phyloP scores from a whole-genome alignment of 2,113 vertebrate species.

The Salvator merianae region DNA sequence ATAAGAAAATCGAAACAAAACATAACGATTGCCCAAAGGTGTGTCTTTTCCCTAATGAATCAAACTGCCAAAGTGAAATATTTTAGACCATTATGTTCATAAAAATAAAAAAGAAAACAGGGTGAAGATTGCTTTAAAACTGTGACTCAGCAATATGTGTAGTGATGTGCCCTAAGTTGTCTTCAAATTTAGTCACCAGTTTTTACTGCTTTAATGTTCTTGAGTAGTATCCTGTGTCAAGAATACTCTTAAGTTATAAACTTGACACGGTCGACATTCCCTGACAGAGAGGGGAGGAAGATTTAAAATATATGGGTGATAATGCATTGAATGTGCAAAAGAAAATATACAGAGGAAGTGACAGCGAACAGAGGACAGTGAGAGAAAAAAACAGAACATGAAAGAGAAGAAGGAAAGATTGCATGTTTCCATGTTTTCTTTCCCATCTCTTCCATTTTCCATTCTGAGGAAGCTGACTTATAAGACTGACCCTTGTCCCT shows the following conservation, averaged over 20 bases:
- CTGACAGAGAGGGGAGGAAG: background rate
- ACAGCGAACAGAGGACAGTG: too few relatives aligned
- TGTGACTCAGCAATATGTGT: too few relatives aligned
- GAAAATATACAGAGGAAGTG: too few relatives aligned
- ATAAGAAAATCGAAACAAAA: too few relatives aligned
- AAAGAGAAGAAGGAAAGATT: too few relatives aligned
- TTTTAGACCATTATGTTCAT: too few relatives aligned
- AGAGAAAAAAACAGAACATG: too few relatives aligned
- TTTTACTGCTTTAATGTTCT: background rate
- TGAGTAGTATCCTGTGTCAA: background rate
- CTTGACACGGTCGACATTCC: background rate
- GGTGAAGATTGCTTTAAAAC: too few relatives aligned
- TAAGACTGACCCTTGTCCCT: background rate
- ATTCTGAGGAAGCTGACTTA: constrained; percentile 17
- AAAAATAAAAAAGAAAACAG: too few relatives aligned
- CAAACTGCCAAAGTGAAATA: background rate
- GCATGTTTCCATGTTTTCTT: fast-evolving
- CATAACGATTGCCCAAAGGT: too few relatives aligned
- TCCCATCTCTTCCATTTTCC: background rate
- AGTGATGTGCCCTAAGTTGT: too few relatives aligned
- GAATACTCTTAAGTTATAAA: background rate
- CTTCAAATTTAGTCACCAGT: background rate
- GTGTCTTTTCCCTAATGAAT: too few relatives aligned
- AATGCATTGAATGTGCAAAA: background rate
- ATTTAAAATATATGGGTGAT: background rate